phyloP scores from a whole-genome alignment of 2,888 invertebrate species.

The Luffia ferchaultella region DNA sequence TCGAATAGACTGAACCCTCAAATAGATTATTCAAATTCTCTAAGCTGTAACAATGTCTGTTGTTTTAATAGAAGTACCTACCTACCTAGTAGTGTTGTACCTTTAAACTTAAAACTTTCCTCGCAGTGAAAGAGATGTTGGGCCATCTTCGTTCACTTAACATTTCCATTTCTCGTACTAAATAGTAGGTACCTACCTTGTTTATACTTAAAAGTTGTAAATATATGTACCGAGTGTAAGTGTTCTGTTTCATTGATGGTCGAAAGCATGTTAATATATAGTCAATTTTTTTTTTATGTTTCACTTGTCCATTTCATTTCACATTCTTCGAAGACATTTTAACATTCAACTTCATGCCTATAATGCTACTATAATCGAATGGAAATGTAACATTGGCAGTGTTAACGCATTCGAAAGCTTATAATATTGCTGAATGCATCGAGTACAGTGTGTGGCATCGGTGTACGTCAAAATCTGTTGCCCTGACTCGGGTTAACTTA shows the following conservation, averaged over 20 bases:
- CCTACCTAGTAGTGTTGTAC: too few species aligned
- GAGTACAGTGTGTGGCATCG: background rate
- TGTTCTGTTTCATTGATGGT: background rate
- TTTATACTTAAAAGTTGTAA: too few species aligned
- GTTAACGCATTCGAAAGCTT: conserved; percentile 8
- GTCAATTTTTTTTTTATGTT: background rate
- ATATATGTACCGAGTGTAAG: conserved; percentile 5
- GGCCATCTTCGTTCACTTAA: conserved; percentile 42
- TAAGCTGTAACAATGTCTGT: too few species aligned
- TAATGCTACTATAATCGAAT: background rate
- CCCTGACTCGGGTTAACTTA: conserved; percentile 27
- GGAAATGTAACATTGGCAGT: conserved; percentile 1
- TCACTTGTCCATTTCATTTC: too few species aligned
- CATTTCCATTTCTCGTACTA: background rate
- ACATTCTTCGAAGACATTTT: background rate
- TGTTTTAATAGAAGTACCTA: background rate
- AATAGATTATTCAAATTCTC: too few species aligned
- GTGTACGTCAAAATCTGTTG: conserved; percentile 29
- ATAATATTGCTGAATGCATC: background rate
- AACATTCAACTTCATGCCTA: conserved; percentile 6
- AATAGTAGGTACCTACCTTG: too few species aligned
- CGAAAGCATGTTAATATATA: background rate
- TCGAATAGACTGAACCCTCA: too few species aligned
- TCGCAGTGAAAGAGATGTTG: conserved; percentile 37
- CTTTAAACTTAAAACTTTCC: background rate